A percentile compares a stretch with the other conserved stretches of the same genome.
Conservation (phyloP, 2,113 vertebrate genomes). For the Ailuropoda melanoleuca region DNA sequence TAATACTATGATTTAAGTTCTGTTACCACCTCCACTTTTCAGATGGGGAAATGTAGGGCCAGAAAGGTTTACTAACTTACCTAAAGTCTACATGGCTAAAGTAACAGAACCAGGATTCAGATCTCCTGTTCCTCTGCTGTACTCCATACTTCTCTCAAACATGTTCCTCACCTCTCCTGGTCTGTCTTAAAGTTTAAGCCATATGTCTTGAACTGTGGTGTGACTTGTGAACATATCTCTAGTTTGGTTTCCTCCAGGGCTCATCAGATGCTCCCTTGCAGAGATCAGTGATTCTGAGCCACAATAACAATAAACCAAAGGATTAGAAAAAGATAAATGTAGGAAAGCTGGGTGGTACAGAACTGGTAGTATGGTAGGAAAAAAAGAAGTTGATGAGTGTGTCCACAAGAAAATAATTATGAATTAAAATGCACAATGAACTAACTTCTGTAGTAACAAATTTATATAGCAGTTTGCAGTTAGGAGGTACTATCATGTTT, state of each 20-base stretch:
- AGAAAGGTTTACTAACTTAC: neutral
- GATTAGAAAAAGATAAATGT: neutral
- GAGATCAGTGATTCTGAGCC: neutral
- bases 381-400: neutral
- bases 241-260: neutral
- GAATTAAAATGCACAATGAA: constrained; percentile 26
- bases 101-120: neutral
- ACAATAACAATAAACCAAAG: constrained; percentile 9
- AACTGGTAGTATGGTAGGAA: neutral
- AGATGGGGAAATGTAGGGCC: neutral
- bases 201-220: neutral
- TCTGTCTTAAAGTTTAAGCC: neutral
- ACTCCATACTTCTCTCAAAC: neutral
- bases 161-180: neutral
- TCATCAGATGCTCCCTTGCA: neutral
- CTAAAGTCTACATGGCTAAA: neutral
- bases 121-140: neutral
- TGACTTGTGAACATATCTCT: neutral
- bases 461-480: constrained; percentile 25
- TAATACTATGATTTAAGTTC: neutral
- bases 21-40: neutral
- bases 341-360: neutral
- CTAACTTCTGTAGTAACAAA: neutral
- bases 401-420: neutral
- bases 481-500: neutral